A percentile compares a stretch with the other conserved stretches of the same genome.
Conservation (phyloP, 2,113 vertebrate genomes). For the Orientallactaga bullata region DNA sequence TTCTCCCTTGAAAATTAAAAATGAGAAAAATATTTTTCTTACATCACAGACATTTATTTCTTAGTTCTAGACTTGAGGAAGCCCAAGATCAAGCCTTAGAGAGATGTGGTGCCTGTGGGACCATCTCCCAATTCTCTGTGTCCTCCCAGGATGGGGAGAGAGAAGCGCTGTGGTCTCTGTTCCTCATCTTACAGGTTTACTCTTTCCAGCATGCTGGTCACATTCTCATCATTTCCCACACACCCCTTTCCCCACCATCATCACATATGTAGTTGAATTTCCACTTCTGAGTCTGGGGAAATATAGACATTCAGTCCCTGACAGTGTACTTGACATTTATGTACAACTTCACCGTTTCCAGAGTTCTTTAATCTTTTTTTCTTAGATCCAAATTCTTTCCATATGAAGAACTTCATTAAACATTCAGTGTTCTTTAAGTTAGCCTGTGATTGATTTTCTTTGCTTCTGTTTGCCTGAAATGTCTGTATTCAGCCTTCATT, state of each 20-base stretch:
- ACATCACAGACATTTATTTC: neutral
- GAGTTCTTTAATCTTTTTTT: neutral
- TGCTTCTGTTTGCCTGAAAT: slow-evolving; percentile 17
- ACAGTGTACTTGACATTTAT: neutral
- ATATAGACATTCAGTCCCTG: neutral
- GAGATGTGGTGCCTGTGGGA: neutral
- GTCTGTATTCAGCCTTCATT: slow-evolving; percentile 5
- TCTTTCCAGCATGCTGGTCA: neutral
- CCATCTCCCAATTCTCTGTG: neutral
- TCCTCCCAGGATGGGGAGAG: neutral
- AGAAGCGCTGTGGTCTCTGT: neutral
- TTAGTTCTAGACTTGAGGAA: neutral
- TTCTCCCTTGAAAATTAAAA: slow-evolving; percentile 13
- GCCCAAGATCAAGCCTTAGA: neutral
- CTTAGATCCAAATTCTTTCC: neutral
- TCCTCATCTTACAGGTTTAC: too few relatives aligned
- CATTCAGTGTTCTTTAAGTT: neutral
- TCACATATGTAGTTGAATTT: neutral
- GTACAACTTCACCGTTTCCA: neutral
- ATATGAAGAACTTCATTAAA: slow-evolving; percentile 1
- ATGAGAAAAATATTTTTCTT: neutral
- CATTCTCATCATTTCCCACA: neutral
- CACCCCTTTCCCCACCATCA: neutral
- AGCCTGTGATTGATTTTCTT: neutral
- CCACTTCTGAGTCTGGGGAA: neutral